phyloP scores from a whole-genome alignment of 2,797 vertebrate genomes.

The Oreochromis mossambicus region DNA sequence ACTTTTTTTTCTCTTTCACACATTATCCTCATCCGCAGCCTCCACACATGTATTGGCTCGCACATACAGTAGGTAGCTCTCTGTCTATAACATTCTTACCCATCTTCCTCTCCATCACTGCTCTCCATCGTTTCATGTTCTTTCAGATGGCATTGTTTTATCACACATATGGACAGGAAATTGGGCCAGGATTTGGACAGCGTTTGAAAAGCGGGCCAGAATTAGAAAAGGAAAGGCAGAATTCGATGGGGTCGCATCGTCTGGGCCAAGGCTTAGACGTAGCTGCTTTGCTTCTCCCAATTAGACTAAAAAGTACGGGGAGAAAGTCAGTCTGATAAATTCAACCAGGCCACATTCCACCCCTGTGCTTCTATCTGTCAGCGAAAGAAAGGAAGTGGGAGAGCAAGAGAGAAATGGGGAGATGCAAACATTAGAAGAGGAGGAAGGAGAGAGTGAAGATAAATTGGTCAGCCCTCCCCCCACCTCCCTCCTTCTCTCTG shows the following conservation, averaged over 20 bases:
- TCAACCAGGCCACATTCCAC: constrained; percentile 60
- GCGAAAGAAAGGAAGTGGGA: constrained; percentile 36
- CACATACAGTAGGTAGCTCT: not conserved
- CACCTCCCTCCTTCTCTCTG: constrained; percentile 1
- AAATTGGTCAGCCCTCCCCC: constrained; percentile 58
- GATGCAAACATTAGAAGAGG: constrained; percentile 58
- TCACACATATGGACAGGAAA: constrained; percentile 38
- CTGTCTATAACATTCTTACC: not conserved
- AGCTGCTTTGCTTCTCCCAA: constrained; percentile 55
- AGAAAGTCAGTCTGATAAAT: constrained; percentile 48
- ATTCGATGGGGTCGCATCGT: constrained; percentile 55
- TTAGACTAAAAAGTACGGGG: constrained; percentile 54
- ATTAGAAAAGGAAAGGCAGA: constrained; percentile 58
- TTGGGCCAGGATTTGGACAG: constrained; percentile 43
- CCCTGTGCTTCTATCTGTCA: constrained; percentile 47
- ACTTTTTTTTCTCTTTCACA: not conserved
- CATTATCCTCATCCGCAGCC: not conserved
- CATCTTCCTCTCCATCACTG: not conserved
- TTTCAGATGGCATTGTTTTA: constrained; percentile 20
- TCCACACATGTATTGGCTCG: not conserved
- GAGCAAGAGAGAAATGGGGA: constrained; percentile 34
- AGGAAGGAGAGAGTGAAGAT: constrained; percentile 56
- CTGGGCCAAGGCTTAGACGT: constrained; percentile 49
- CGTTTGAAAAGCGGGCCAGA: constrained; percentile 47
- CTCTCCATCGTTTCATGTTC: constrained; percentile 5